Base-by-base conservation (phyloP, 2,113 vertebrate genomes). In the Toxotes jaculatrix region DNA sequence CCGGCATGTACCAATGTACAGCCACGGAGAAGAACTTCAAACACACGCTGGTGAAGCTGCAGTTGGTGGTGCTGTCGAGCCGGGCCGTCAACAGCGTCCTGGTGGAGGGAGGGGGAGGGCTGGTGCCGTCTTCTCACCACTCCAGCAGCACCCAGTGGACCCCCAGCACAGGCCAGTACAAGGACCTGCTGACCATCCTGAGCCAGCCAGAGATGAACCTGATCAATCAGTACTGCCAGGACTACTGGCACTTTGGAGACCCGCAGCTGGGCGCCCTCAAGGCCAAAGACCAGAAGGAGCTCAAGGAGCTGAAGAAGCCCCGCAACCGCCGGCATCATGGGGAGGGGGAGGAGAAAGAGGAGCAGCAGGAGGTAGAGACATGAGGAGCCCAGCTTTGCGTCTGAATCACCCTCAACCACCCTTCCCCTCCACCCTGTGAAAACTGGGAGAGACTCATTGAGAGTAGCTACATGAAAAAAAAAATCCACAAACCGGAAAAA, bases 1-100 rank as follows among this genome's bases (percentile, higher is more conserved):
- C 97, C 0, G 98, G 98, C 81, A 94, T 96, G 89, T 99, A 99
- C 93, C 96, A 97, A 82, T 99, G 98, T 91, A 97, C 97, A 0
- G 97, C 97, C 94, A 99, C 97, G 0, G 98, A 99, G 94, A 99
- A 99, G 94, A 98, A 97, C 96, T 99, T 99, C 95, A 99, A 98
- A 86, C 97, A 99, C 87, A 94, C 96, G 0, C 93, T 99, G 87
- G 96, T 96, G 21, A 97, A 97, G 88, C 96, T 99, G 87, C 97
- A 98, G 93, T 94, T 99, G 83, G 96, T 97, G 0, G 96, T 99
- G 5, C 93, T 99, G 91, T 96, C 96, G 34, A 87, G 91, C 83
- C 96, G 97, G 0, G 97, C 98, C 0, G 95, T 99, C 75, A 97
- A 97, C 8, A 95, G 95, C 0, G 96, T 96, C 68, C 95, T 99